phyloP scores from a whole-genome alignment of 2,113 vertebrate species.

The Edolisoma coerulescens region DNA sequence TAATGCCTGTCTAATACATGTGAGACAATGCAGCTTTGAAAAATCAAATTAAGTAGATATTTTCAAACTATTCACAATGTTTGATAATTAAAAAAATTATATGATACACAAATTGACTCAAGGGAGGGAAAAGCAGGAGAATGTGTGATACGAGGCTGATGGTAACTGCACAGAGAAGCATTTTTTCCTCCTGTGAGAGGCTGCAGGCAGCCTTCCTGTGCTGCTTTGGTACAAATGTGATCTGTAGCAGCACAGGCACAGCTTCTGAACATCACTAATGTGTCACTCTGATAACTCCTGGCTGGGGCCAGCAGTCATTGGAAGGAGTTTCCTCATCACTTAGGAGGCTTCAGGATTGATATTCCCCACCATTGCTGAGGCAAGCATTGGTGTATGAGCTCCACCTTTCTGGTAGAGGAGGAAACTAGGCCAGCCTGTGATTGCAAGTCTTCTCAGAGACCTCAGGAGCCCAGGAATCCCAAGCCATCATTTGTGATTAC shows the following conservation, averaged over 20 bases:
- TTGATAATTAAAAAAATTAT: not conserved
- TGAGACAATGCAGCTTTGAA: not conserved
- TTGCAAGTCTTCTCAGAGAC: not conserved
- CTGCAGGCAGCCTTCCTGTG: not conserved
- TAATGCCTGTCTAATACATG: not conserved
- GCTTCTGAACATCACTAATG: not conserved
- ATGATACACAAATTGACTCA: not conserved
- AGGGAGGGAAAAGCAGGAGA: not conserved
- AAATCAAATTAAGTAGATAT: not conserved
- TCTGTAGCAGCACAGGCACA: not conserved
- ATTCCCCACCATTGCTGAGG: not conserved
- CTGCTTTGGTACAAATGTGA: not conserved
- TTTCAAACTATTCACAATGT: not conserved
- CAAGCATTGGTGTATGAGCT: not conserved
- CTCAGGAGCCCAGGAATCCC: not conserved
- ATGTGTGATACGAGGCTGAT: not conserved
- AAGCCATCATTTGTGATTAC: not conserved
- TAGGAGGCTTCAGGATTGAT: not conserved
- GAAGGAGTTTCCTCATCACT: not conserved
- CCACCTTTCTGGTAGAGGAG: not conserved
- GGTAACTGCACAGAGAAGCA: not conserved
- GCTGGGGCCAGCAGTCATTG: rapidly evolving
- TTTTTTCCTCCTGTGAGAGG: not conserved
- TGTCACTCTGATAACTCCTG: not conserved
- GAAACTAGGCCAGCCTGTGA: not conserved